These are phyloP conservation scores for Synaphobranchus kaupii DNA, from an alignment of 2,797 vertebrate genomes.

Conservation along the genomic window DNA sequence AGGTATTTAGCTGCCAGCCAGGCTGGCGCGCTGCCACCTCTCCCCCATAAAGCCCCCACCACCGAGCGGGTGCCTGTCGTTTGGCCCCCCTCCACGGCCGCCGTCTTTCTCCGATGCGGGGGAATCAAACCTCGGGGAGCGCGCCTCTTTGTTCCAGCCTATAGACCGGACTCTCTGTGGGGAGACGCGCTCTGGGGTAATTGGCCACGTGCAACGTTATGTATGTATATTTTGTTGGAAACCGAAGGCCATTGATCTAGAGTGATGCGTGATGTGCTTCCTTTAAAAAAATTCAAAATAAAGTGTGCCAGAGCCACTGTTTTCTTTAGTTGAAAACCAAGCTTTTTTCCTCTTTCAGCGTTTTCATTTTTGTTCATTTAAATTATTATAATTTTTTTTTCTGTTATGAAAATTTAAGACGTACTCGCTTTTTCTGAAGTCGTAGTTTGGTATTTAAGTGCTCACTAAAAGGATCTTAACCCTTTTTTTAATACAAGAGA, in stretches of 20 bases:
- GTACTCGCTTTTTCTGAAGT: neutral
- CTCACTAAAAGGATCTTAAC: constrained; percentile 21
- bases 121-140: neutral
- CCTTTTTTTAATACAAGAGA: constrained; percentile 12
- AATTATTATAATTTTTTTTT: neutral
- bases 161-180: neutral
- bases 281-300: constrained; percentile 4
- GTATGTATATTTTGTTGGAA: constrained; percentile 20
- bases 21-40: constrained; percentile 70
- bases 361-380: neutral
- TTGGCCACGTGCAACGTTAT: constrained; percentile 17
- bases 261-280: neutral
- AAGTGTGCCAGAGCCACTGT: neutral
- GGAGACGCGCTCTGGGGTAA: neutral
- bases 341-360: constrained; percentile 18
- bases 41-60: constrained; percentile 59
- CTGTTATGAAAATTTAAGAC: constrained; percentile 11
- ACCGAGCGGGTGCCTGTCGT: constrained; percentile 56
- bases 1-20: constrained; percentile 69
- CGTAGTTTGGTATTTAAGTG: constrained; percentile 7
- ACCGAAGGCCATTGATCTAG: constrained; percentile 20
- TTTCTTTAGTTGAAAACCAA: constrained; percentile 15
- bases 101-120: constrained; percentile 12
- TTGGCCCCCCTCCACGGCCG: constrained; percentile 1
- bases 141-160: constrained; percentile 19